phyloP scores from a whole-genome alignment of 23 tunicate species.

The Trididemnum miniatum region DNA sequence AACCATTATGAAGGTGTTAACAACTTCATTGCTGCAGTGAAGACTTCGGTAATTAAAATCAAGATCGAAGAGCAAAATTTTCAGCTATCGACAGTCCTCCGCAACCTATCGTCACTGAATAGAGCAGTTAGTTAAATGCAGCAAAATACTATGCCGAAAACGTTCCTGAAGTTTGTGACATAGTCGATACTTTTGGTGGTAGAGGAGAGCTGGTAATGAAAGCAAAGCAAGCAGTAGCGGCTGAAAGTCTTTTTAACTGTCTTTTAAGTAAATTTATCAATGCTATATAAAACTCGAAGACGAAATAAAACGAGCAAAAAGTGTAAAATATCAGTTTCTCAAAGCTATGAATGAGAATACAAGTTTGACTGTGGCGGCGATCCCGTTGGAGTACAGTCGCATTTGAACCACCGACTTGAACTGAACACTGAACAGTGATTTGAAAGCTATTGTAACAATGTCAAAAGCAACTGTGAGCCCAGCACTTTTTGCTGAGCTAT shows the following conservation, averaged over 20 bases:
- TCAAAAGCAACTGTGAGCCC: neutral
- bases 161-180: slow-evolving; percentile 36
- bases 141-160: slow-evolving; percentile 46
- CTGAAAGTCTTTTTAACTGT: slow-evolving; percentile 5
- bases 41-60: slow-evolving; percentile 29
- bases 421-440: slow-evolving; percentile 3
- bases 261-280: slow-evolving; percentile 9
- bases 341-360: neutral
- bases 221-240: slow-evolving; percentile 23
- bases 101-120: slow-evolving; percentile 48
- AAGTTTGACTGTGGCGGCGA: slow-evolving; percentile 12
- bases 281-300: slow-evolving; percentile 1
- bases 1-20: slow-evolving; percentile 26
- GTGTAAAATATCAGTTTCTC: slow-evolving; percentile 5
- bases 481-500: neutral
- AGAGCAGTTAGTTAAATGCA: slow-evolving; percentile 49
- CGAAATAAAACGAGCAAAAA: slow-evolving; percentile 21
- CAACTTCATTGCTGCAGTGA: slow-evolving; percentile 38
- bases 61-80: slow-evolving; percentile 46
- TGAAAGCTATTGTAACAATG: neutral
- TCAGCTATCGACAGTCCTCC: slow-evolving; percentile 46
- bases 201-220: slow-evolving; percentile 3
- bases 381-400: slow-evolving; percentile 8
- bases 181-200: slow-evolving; percentile 21
- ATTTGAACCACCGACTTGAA: slow-evolving; percentile 14